phyloP scores from a whole-genome alignment of 2,888 invertebrate species.

The Drosophila seclusa region DNA sequence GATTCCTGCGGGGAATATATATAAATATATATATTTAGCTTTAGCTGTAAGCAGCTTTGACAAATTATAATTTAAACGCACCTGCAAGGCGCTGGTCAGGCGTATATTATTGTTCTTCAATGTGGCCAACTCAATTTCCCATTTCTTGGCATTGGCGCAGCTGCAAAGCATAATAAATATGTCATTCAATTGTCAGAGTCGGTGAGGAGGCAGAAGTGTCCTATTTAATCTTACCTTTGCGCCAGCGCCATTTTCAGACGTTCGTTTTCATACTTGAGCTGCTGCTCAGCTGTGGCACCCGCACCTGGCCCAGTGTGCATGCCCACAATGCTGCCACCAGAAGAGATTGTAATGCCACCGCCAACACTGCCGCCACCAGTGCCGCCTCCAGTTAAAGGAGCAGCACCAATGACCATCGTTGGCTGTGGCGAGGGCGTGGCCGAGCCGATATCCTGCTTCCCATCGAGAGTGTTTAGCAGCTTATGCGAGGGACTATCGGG shows the following conservation, averaged over 20 bases:
- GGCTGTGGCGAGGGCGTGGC: constrained; percentile 83
- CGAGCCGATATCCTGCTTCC: constrained; percentile 70
- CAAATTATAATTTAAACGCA: constrained; percentile 45
- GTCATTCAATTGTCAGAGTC: constrained; percentile 1
- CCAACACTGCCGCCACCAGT: constrained; percentile 36
- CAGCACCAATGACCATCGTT: constrained; percentile 47
- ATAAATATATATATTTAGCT: too few species aligned
- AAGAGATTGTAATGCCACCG: constrained; percentile 70
- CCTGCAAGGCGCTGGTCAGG: constrained; percentile 96
- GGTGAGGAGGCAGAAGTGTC: background rate
- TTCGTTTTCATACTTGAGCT: constrained; percentile 98
- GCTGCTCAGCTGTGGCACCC: constrained; percentile 87
- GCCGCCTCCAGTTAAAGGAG: constrained; percentile 22
- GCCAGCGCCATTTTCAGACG: constrained; percentile 96
- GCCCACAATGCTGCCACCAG: constrained; percentile 79
- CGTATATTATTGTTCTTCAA: constrained; percentile 98
- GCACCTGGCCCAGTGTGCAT: constrained; percentile 78
- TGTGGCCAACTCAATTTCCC: constrained; percentile 98
- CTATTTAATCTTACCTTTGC: constrained; percentile 90
- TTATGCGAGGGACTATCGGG: constrained; percentile 85
- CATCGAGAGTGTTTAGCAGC: constrained; percentile 71
- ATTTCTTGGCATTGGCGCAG: constrained; percentile 98
- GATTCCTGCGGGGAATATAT: constrained; percentile 86
- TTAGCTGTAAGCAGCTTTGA: background rate
- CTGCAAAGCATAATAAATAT: constrained; percentile 86